phyloP scores from a whole-genome alignment of 2,888 invertebrate genomes.

The Aleiodes alternator region DNA sequence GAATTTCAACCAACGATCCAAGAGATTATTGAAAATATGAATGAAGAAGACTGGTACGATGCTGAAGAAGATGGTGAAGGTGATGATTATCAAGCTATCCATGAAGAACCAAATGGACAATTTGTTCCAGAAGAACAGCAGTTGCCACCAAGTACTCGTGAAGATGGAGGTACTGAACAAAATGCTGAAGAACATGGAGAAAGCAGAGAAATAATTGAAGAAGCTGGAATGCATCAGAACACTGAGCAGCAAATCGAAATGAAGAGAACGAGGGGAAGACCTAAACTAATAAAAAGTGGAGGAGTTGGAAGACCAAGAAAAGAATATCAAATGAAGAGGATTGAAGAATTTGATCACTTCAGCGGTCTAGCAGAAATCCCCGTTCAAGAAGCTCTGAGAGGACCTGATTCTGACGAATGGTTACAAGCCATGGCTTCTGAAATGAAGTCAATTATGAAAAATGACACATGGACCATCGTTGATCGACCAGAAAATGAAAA shows the following conservation, averaged over 20 bases:
- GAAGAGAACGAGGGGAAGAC: constrained; percentile 29
- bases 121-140: not conserved
- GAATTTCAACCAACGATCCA: not conserved
- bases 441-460: constrained; percentile 48
- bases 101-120: constrained; percentile 11
- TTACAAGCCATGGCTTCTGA: constrained; percentile 44
- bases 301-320: constrained; percentile 29
- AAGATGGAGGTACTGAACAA: not conserved
- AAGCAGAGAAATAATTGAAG: not conserved
- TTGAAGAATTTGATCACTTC: not conserved
- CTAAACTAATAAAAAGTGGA: constrained; percentile 36
- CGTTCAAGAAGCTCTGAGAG: constrained; percentile 17
- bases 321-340: constrained; percentile 15
- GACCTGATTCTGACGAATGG: constrained; percentile 38
- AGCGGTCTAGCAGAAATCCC: constrained; percentile 30
- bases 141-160: not conserved
- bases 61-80: constrained; percentile 32
- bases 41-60: constrained; percentile 9
- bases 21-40: not conserved
- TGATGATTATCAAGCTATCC: not conserved
- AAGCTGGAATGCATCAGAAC: not conserved
- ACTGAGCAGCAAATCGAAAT: not conserved
- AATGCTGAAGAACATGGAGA: not conserved
- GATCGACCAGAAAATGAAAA: constrained; percentile 34
- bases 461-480: constrained; percentile 52